These are phyloP conservation scores for Notodonta ziczac DNA, from an alignment of 2,888 invertebrate genomes.

Conservation along the genomic window DNA sequence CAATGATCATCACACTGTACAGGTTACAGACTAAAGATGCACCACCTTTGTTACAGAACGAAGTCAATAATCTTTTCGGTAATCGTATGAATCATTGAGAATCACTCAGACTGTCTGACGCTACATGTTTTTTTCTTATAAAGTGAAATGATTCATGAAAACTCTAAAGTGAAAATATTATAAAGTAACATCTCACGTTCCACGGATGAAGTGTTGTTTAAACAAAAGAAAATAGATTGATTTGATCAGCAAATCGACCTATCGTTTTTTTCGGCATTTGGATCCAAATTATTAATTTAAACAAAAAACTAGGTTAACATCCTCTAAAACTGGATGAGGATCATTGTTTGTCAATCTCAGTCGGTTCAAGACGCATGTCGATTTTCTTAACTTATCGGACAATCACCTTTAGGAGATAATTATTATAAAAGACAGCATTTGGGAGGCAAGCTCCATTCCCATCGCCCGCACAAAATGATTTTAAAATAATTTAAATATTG, in stretches of 20 bases:
- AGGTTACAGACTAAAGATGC: neutral
- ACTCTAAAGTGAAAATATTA: no score
- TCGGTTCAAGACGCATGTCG: no score
- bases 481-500: no score
- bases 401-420: no score
- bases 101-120: neutral
- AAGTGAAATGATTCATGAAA: neutral
- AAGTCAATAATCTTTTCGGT: neutral
- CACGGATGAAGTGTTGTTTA: neutral
- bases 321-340: no score
- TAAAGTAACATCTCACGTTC: constrained; percentile 1
- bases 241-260: neutral
- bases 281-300: no score
- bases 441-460: no score
- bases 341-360: no score
- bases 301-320: no score
- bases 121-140: neutral
- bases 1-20: neutral
- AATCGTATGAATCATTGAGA: neutral
- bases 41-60: neutral
- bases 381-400: no score
- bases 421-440: no score
- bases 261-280: neutral
- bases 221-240: neutral
- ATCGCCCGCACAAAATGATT: no score